A percentile compares a stretch with the other conserved stretches of the same genome.
These are phyloP conservation scores for Blennius ocellaris DNA, from an alignment of 2,113 vertebrate species.

Conservation along the genomic window DNA sequence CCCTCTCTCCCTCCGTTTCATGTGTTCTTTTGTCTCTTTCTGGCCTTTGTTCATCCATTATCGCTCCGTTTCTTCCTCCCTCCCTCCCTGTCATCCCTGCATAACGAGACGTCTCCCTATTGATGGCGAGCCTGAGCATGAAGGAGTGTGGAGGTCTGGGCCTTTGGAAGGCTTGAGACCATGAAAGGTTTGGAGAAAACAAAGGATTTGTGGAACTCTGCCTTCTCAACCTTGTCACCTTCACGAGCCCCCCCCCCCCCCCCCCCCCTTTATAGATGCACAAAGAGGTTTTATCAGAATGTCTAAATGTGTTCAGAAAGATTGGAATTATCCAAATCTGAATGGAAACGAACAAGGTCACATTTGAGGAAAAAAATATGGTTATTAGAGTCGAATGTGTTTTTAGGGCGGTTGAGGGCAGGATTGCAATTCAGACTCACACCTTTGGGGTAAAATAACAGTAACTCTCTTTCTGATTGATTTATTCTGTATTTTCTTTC, in stretches of 20 bases:
- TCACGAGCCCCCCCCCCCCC: too few species aligned
- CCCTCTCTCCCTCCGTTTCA: slow-evolving; percentile 22
- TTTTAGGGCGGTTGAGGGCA: neutral
- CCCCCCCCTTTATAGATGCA: too few species aligned
- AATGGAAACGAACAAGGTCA: slow-evolving; percentile 1
- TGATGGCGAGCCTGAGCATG: slow-evolving; percentile 57
- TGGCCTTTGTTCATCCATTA: slow-evolving; percentile 51
- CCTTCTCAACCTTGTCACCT: slow-evolving; percentile 42
- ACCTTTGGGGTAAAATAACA: neutral
- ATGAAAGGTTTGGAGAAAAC: slow-evolving; percentile 50
- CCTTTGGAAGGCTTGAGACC: slow-evolving; percentile 34
- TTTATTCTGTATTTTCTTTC: neutral
- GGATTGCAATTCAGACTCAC: neutral
- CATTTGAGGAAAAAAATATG: slow-evolving; percentile 7
- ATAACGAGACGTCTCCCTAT: slow-evolving; percentile 58
- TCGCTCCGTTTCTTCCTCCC: slow-evolving; percentile 22
- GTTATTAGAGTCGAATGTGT: neutral
- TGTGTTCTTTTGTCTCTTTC: slow-evolving; percentile 49
- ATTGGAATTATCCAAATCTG: neutral
- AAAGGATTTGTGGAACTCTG: slow-evolving; percentile 23
- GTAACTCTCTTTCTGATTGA: neutral
- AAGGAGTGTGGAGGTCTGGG: slow-evolving; percentile 34
- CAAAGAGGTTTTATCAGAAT: neutral
- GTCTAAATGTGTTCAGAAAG: slow-evolving; percentile 10
- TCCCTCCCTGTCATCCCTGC: slow-evolving; percentile 38